Base-by-base conservation (phyloP, 2,113 vertebrate genomes). In the Arvicanthis niloticus region DNA sequence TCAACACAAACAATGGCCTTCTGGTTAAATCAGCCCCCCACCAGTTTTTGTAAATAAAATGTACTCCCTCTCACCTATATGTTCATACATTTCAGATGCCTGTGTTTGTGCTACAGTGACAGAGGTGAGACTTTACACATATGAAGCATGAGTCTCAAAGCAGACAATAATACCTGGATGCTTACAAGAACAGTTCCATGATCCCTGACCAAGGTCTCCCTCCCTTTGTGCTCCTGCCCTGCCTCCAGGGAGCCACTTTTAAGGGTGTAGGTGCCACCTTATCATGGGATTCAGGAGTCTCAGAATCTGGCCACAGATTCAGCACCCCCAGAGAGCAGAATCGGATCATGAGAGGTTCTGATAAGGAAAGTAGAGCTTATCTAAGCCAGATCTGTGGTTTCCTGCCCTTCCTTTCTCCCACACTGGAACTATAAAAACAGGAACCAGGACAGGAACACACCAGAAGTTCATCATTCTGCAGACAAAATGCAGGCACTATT, bases 401-500 rank as follows among this genome's bases (percentile, higher is more conserved):
- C 26, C 60, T 76, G n/a, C 15, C 51, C 51, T 70, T 51, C 68
- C 45, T 72, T n/a, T 68, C 51, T n/a, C 87, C n/a, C 53, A 48
- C 42, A 42, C 58, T 77, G 75, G 31, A 40, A 2, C 80, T 95
- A 92, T 88, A 95, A 95, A 97, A 80, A n/a, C 75, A 34, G 26
- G 34, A 17, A 8, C 51, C 45, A 56, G 34, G 24, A 45, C 29
- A 51, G 6, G 22, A 40, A 24, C 62, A 26, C 19, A n/a, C 13
- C 45, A 70, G 73, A 17, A 51, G 13, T 53, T 82, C 7, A 16
- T 42, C 17, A 53, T 42, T 26, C 40, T 70, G 67, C 19, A 2
- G 53, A 53, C 48, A 78, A 90, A 42, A 92, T 73, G 75, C 89
- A 51, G 60, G 75, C 34, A 13, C n/a, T 92, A 1, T 29, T 95